Conservation (phyloP, 2,113 vertebrate genomes). For the Oreochromis aureus region DNA sequence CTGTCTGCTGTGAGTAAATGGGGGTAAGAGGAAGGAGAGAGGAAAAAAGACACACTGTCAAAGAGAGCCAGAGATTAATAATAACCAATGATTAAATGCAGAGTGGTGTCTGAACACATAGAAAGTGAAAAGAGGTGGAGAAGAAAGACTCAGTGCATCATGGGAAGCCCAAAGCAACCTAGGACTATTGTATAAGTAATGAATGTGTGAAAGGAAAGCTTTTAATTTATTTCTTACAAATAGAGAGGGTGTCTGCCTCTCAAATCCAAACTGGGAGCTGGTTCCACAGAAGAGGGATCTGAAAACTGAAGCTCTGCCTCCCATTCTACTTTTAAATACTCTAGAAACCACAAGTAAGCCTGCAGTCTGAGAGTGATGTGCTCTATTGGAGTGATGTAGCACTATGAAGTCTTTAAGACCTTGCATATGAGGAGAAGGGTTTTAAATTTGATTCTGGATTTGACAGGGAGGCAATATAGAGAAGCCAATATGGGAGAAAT, state of each 20-base stretch:
- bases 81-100: not conserved
- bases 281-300: not conserved
- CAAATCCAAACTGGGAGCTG: not conserved
- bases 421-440: not conserved
- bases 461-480: not conserved
- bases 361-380: not conserved
- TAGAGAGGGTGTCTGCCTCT: not conserved
- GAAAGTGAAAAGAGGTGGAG: not conserved
- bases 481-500: not conserved
- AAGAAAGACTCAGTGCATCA: not conserved
- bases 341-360: not conserved
- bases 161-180: not conserved
- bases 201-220: not conserved
- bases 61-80: not conserved
- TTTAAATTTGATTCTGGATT: not conserved
- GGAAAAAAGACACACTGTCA: not conserved
- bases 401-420: not conserved
- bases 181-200: not conserved
- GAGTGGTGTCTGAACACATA: not conserved
- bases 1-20: not conserved
- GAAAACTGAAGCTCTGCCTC: not conserved
- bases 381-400: not conserved
- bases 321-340: not conserved
- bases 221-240: not conserved
- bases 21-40: not conserved